Percentiles rank a stretch among this genome's conserved stretches.
These are phyloP conservation scores for Synergus laeviventris DNA, from an alignment of 2,888 invertebrate genomes.

Conservation along the genomic window DNA sequence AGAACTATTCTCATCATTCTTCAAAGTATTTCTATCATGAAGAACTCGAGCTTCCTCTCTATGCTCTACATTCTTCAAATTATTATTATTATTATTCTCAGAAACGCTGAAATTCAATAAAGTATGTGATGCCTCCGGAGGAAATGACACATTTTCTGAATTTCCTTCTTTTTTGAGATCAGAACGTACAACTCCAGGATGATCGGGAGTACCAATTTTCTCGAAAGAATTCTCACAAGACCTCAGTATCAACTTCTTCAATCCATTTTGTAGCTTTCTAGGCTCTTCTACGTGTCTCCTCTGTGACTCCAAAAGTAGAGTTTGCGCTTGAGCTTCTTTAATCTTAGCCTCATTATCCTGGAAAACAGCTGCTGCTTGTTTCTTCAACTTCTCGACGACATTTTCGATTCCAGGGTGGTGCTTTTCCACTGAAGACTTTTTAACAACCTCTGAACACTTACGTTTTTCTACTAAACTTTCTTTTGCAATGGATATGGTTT, in stretches of 20 bases:
- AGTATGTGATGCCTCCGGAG: neutral
- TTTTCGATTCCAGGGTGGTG: constrained; percentile 70
- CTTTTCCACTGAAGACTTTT: constrained; percentile 61
- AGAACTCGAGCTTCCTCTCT: constrained; percentile 44
- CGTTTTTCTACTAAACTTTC: constrained; percentile 39
- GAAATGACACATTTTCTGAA: neutral
- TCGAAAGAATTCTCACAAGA: constrained; percentile 61
- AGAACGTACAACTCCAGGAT: neutral
- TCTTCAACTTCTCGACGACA: constrained; percentile 72
- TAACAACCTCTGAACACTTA: constrained; percentile 52
- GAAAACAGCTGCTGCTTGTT: constrained; percentile 67
- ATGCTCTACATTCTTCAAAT: constrained; percentile 37
- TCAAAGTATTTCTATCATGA: constrained; percentile 27
- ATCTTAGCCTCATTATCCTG: constrained; percentile 55
- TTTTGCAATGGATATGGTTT: neutral
- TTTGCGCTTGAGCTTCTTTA: constrained; percentile 54
- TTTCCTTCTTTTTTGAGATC: neutral
- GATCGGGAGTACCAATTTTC: constrained; percentile 50
- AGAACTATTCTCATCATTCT: constrained; percentile 26
- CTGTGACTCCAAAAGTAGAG: constrained; percentile 12
- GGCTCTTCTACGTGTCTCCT: constrained; percentile 40
- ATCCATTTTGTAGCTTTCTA: constrained; percentile 61
- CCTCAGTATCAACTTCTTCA: constrained; percentile 66
- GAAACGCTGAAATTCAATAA: constrained; percentile 39
- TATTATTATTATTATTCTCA: constrained; percentile 41